Conservation (phyloP, 2,797 vertebrate species). For the Notolepis coatsorum region DNA sequence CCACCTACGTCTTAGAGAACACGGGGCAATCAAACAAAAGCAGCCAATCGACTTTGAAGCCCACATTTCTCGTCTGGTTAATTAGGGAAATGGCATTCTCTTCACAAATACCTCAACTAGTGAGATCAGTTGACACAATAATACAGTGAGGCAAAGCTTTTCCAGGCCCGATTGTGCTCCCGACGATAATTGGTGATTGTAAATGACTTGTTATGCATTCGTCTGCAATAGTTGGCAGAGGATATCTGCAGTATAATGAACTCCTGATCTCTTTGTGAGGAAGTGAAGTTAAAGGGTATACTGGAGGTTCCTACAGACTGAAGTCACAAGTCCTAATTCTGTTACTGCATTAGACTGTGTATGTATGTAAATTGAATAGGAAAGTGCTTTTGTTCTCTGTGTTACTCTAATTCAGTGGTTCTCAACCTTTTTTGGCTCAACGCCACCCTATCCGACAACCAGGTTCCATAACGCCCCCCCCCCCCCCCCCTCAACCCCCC, state of each 20-base stretch:
- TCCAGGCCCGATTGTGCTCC: slow-evolving; percentile 19
- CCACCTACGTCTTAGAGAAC: slow-evolving; percentile 54
- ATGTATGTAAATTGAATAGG: no score
- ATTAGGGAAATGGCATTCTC: slow-evolving; percentile 63
- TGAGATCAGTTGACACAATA: slow-evolving; percentile 44
- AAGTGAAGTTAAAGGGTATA: background rate
- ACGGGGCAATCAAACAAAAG: slow-evolving; percentile 56
- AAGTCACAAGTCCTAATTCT: no score
- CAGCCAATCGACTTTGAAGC: slow-evolving; percentile 29
- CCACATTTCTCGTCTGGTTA: slow-evolving; percentile 49
- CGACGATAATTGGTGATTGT: slow-evolving; percentile 11
- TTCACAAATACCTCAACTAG: slow-evolving; percentile 55
- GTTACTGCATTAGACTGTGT: no score
- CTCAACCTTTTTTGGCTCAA: no score
- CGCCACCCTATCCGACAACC: no score
- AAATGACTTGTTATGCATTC: slow-evolving; percentile 4
- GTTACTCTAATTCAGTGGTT: no score
- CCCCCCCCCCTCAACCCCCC: no score
- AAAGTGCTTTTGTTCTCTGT: no score
- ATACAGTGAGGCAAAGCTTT: slow-evolving; percentile 28
- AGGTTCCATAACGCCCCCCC: no score
- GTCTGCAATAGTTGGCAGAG: slow-evolving; percentile 14
- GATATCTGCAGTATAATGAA: slow-evolving; percentile 12
- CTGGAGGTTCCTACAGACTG: no score
- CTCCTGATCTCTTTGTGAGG: background rate